Base-by-base conservation (phyloP, 2,113 vertebrate species). In the Patagioenas fasciata region DNA sequence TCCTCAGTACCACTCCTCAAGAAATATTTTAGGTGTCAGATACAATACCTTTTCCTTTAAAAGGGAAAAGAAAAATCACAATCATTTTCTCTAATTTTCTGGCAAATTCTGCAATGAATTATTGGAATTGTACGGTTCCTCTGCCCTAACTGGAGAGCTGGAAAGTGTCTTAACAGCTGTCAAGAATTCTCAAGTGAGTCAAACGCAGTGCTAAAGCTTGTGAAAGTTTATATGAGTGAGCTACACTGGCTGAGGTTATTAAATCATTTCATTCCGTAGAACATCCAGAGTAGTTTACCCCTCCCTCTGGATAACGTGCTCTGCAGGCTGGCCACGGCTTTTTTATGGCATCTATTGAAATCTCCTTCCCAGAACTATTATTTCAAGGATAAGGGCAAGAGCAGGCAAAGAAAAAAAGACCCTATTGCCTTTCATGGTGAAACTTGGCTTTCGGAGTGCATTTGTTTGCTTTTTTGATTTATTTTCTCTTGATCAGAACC, bases 401-500 rank as follows among this genome's bases (percentile, higher is more conserved):
- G 57, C 53, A 87, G 42, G 42, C 51, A 61, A 84, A 93, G 56
- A 65, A 87, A 80, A 62, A 86, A 94, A 94, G 61, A 54, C 48
- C 29, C 13, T 79, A 32, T 77, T 3, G n/a, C 69, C 47, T 94
- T 94, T 93, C 47, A 18, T 51, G 60, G 50, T 80, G 72, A 66
- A 86, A 66, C 66, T 82, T 83, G 58, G 81, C 77, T 51, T 77
- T 40, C 60, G 50, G 47, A 85, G 74, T 57, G 36, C 40, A 57
- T 93, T 92, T 88, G 42, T 92, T 92, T 94, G 79, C 85, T 83
- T 51, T 92, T 67, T 15, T 84, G 67, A 58, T 85, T 84, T 92
- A 82, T 90, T 93, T 88, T 83, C 54, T 85, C 88, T 51, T 89
- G 66, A 88, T 94, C 90, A 77, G 85, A 93, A 88, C 90, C 90